phyloP scores from a whole-genome alignment of 2,888 invertebrate species.

The Diaphora mendica region DNA sequence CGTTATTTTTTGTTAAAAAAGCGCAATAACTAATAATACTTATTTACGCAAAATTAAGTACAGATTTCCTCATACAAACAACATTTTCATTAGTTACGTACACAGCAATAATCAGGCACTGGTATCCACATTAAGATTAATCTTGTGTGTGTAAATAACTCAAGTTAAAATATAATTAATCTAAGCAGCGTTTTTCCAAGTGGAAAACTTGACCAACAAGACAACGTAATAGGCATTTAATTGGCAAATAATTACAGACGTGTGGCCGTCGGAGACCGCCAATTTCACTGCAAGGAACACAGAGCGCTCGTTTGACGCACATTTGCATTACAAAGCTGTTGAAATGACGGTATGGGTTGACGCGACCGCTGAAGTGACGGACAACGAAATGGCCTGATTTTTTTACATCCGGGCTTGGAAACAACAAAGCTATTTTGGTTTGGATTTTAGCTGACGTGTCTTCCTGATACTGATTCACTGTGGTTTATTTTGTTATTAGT shows the following conservation, averaged over 20 bases:
- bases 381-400: neutral
- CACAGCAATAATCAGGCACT: too few relatives aligned
- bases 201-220: constrained; percentile 5
- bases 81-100: too few relatives aligned
- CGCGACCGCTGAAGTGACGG: constrained; percentile 6
- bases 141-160: too few relatives aligned
- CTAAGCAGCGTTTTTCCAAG: neutral
- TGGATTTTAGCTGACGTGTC: neutral
- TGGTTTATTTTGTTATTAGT: neutral
- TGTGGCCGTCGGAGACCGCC: constrained; percentile 43
- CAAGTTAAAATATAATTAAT: neutral
- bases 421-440: constrained; percentile 1
- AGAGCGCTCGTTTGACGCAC: constrained; percentile 31
- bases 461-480: neutral
- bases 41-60: too few relatives aligned
- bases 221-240: constrained; percentile 40
- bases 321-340: constrained; percentile 58
- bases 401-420: neutral
- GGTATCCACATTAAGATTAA: too few relatives aligned
- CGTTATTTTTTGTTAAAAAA: too few relatives aligned
- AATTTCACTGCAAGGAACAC: constrained; percentile 41
- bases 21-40: neutral
- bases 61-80: too few relatives aligned
- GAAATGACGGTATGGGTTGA: constrained; percentile 19
- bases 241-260: constrained; percentile 48